These are phyloP conservation scores for Brachypodius melanocephalos DNA, from an alignment of 2,113 vertebrate species.

Conservation along the genomic window DNA sequence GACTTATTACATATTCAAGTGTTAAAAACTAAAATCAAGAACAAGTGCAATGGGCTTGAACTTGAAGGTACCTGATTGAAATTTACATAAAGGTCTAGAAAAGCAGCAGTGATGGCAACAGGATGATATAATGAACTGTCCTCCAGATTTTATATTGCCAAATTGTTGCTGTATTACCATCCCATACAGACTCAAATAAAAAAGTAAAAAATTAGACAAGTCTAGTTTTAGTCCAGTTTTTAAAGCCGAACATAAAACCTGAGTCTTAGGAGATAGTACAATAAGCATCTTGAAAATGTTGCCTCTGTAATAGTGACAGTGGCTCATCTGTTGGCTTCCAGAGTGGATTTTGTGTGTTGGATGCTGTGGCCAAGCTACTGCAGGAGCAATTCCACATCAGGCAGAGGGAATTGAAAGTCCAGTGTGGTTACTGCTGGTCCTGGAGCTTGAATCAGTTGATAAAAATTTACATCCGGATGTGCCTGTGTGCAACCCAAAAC, in stretches of 20 bases:
- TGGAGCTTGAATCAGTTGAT: background rate
- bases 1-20: background rate
- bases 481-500: background rate
- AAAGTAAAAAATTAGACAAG: background rate
- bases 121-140: background rate
- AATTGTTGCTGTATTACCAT: background rate
- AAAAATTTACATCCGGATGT: background rate
- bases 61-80: background rate
- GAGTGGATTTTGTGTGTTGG: background rate
- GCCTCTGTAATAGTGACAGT: background rate
- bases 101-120: background rate
- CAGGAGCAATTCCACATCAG: accelerated
- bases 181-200: background rate
- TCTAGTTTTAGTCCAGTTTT: background rate
- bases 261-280: background rate
- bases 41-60: background rate
- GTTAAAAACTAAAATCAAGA: background rate
- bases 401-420: background rate
- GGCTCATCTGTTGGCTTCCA: background rate
- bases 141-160: background rate
- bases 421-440: background rate
- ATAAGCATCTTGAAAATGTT: background rate
- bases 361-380: background rate
- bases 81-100: background rate
- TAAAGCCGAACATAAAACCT: background rate